Evolutionary conservation across 2,797 vertebrate species (phyloP), one percentile per base, ranked within the genome.

Genomic region (Falco cherrug): DNA sequence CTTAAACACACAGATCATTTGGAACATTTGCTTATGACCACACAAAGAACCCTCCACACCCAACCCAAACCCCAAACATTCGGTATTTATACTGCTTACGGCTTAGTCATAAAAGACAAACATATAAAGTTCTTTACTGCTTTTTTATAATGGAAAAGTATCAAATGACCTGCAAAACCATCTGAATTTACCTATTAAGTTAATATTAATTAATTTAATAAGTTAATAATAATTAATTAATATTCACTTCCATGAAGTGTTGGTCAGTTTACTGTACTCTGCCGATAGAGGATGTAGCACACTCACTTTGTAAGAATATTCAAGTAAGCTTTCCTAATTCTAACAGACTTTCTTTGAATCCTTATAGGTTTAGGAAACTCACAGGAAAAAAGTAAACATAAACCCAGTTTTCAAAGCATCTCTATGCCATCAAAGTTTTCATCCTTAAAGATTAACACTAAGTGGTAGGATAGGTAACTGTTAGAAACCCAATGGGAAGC

Each of bases 11-110:
- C 1, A 60, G 13, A 20, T 45, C 4, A 59, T 45, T 41, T 24
- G 54, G 29, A 76, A 59, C 6, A 69, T 17, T 84, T 67, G 25
- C 45, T 84, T 57, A 51, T 12, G 26, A 61, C 12, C 13, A 56
- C 14, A 71, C 1, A 13, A 69, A 87, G 16, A 83, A n/a, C 0
- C 6, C 2, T 2, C 2, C n/a, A 61, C 5, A 41, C 0, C 3
- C 51, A 86, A 83, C 65, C 12, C 12, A 84, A 92, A 50, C 4
- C 2, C 2, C 11, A 84, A 51, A 31, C 5, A 29, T 16, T 56
- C 17, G 70, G 37, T 5, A 54, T 28, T 65, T 54, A 47, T 9
- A 57, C 16, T 5, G 0, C 10, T 75, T 35, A 68, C 11, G 5
- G 20, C 79, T 68, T 60, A 64, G 5, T 39, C 16, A 9, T 31